Base-by-base conservation (phyloP, 92 coral and sea anemone species). In the Chrysogorgia sp. region DNA sequence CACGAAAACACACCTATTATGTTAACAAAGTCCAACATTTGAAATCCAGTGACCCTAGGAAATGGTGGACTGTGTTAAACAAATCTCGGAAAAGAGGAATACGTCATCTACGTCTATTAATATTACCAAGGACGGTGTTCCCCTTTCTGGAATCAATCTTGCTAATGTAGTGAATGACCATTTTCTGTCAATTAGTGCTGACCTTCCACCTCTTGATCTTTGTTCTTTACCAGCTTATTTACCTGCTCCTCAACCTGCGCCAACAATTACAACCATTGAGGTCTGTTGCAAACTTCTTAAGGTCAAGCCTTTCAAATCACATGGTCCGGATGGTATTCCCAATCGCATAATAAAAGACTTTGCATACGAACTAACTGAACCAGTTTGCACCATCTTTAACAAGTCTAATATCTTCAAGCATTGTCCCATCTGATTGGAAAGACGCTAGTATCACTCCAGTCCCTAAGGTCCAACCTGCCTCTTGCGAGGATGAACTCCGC, bases 1-100 rank as follows among this genome's bases (percentile, higher is more conserved):
- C 5, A 12, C 19, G n/a, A n/a, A n/a, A n/a, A n/a, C n/a, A n/a
- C n/a, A n/a, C n/a, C n/a, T n/a, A n/a, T n/a, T n/a, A 63, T 34
- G 10, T 12, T 37, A 37, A 37, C 12, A 37, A 37, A 37, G 43
- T 58, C 20, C 31, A 26, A 25, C 64, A 26, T 43, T 1, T 12
- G 6, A 37, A 37, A 37, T 37, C 43, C 12, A 37, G 43, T n/a
- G 34, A 63, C 19, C 34, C 69, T 23, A 63, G 45, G 32, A 63
- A 30, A 63, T 63, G 69, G 69, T 63, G 69, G 43, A 37, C 43
- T 63, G 40, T 34, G 48, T 63, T 63, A 63, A 63, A 25, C 45
- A 24, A 21, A 32, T 63, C 20, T 29, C 40, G 31, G 69, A 22
- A 43, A 7, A 59, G n/a, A 59, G 32, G 32, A 56, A 32, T 3